Evolutionary conservation across 2,113 vertebrate genomes (phyloP).

Genomic region (Ageneiosus marmoratus): DNA sequence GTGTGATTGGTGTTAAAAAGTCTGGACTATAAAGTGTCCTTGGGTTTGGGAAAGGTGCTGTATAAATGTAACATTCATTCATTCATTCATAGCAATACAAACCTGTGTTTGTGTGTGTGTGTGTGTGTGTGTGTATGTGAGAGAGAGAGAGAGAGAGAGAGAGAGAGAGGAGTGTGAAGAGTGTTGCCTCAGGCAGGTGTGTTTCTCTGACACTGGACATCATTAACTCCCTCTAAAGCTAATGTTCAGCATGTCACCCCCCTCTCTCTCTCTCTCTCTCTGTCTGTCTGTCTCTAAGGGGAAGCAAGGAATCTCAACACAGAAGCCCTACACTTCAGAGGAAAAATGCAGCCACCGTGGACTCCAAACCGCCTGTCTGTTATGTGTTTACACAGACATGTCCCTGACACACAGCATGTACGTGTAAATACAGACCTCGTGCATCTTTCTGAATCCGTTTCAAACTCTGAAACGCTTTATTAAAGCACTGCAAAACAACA

Average conservation of each 20-base stretch:
- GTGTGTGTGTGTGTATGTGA: background rate
- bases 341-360: background rate
- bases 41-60: no score
- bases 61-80: no score
- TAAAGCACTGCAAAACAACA: constrained; percentile 15
- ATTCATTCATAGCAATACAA: no score
- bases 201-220: constrained; percentile 9
- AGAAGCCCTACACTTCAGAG: background rate
- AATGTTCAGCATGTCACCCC: background rate
- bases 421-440: background rate
- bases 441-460: background rate
- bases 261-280: background rate
- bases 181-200: constrained; percentile 6
- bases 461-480: background rate
- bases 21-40: no score
- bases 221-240: constrained; percentile 18
- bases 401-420: background rate
- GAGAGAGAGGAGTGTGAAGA: no score
- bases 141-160: no score
- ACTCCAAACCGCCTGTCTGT: background rate
- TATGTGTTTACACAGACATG: background rate
- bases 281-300: constrained; percentile 2
- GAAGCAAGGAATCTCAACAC: background rate
- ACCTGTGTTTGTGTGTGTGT: no score
- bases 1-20: no score